Conservation (phyloP, 2,113 vertebrate species). For the Neolamprologus brichardi region DNA sequence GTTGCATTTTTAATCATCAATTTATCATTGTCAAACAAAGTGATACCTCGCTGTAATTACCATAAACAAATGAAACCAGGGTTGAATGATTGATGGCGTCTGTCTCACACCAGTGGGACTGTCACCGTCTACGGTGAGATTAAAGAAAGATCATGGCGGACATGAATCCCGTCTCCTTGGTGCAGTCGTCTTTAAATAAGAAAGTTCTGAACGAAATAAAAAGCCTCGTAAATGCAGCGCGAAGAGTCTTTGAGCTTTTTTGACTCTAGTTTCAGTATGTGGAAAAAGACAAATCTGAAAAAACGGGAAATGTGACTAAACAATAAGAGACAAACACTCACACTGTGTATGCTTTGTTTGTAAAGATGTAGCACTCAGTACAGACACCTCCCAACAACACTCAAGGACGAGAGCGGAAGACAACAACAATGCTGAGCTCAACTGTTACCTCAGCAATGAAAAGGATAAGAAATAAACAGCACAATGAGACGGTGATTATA, state of each 20-base stretch:
- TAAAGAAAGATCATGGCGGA: not conserved
- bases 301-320: not conserved
- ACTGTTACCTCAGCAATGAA: not conserved
- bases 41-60: not conserved
- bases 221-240: not conserved
- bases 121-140: not conserved
- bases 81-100: slow-evolving; percentile 1
- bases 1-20: not conserved
- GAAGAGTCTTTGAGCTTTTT: not conserved
- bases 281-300: not conserved
- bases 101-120: not conserved
- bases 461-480: not conserved
- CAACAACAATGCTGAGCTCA: not conserved
- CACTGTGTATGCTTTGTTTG: not conserved
- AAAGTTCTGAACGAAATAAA: not conserved
- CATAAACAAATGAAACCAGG: not conserved
- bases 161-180: not conserved
- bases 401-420: not conserved
- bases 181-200: not conserved
- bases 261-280: not conserved
- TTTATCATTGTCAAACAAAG: not conserved
- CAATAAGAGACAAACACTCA: not conserved
- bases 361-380: not conserved
- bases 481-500: not conserved
- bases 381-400: not conserved